Conservation (phyloP, 2,797 vertebrate species). For the Sebastiscus albofasciatus region DNA sequence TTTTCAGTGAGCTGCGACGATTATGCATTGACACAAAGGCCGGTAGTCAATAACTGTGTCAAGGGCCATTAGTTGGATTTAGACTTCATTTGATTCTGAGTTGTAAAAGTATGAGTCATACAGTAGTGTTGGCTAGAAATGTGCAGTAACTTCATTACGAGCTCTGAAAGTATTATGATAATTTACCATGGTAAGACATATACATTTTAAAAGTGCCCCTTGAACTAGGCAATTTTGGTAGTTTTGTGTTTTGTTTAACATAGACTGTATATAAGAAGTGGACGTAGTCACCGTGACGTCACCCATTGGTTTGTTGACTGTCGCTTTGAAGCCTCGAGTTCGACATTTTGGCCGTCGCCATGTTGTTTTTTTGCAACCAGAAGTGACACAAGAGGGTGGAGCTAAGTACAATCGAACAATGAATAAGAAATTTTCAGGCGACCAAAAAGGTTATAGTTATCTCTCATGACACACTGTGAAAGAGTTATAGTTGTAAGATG, state of each 20-base stretch:
- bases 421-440: no score
- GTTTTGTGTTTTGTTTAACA: not conserved
- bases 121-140: not conserved
- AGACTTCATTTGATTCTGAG: conserved; percentile 33
- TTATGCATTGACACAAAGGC: conserved; percentile 68
- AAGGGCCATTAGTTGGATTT: conserved; percentile 58
- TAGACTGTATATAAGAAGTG: no score
- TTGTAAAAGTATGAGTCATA: not conserved
- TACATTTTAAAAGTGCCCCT: not conserved
- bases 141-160: not conserved
- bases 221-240: not conserved
- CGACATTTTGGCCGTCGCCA: no score
- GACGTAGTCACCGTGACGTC: no score
- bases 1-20: conserved; percentile 52
- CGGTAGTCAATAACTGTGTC: conserved; percentile 62
- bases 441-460: no score
- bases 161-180: not conserved
- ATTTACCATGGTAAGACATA: not conserved
- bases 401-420: no score
- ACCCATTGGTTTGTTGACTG: no score
- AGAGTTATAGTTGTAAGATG: no score
- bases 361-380: no score
- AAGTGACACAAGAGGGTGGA: no score
- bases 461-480: no score
- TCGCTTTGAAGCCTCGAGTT: no score